These are phyloP conservation scores for Tenthredo notha DNA, from an alignment of 2,888 invertebrate species.

Conservation along the genomic window DNA sequence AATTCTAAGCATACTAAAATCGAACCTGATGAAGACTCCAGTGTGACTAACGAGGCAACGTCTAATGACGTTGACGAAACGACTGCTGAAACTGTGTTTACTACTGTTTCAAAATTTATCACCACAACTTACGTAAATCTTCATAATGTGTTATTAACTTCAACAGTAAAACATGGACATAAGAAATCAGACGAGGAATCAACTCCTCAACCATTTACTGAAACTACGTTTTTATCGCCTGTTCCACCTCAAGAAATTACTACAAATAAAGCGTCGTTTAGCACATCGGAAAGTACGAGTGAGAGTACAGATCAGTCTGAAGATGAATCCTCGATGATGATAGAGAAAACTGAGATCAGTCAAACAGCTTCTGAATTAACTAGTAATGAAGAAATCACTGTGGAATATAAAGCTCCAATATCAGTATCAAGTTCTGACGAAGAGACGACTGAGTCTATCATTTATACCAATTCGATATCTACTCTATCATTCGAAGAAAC, in stretches of 20 bases:
- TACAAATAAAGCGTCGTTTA: neutral
- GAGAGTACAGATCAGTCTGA: neutral
- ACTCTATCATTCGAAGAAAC: neutral
- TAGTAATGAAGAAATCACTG: neutral
- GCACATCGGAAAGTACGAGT: neutral
- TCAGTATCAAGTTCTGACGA: neutral
- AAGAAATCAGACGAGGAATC: neutral
- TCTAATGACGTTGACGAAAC: neutral
- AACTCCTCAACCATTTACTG: constrained; percentile 4
- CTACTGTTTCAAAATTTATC: constrained; percentile 13
- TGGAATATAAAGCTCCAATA: neutral
- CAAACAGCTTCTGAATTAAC: neutral
- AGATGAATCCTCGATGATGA: neutral
- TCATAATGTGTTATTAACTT: neutral
- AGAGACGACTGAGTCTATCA: neutral
- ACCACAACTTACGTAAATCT: neutral
- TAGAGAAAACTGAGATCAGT: neutral
- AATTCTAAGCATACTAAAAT: neutral
- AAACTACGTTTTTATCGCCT: constrained; percentile 33
- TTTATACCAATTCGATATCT: neutral
- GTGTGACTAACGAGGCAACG: neutral
- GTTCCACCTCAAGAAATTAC: constrained; percentile 5
- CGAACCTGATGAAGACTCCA: neutral
- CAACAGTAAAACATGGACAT: neutral
- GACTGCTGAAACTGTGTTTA: constrained; percentile 8